These are phyloP conservation scores for Tychaedon coryphoeus DNA, from an alignment of 2,113 vertebrate species.

Conservation along the genomic window DNA sequence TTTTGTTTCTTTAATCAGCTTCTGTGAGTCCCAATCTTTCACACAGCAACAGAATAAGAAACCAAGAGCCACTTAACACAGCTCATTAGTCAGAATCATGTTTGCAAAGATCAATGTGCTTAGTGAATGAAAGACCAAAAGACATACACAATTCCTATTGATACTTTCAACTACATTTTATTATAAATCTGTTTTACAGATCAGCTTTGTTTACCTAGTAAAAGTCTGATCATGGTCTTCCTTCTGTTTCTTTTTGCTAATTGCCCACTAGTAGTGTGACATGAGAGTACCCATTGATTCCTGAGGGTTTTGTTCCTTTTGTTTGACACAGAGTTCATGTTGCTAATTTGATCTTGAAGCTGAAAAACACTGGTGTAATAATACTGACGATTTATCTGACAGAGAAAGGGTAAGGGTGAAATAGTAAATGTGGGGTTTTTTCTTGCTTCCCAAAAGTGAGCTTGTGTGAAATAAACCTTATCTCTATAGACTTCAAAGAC, in stretches of 20 bases:
- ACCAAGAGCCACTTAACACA: neutral
- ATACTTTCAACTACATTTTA: neutral
- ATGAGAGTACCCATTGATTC: neutral
- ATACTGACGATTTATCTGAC: neutral
- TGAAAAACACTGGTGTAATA: neutral
- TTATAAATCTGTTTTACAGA: neutral
- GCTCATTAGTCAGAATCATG: constrained; percentile 17
- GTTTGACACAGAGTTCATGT: neutral
- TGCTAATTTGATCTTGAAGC: neutral
- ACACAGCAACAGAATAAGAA: neutral
- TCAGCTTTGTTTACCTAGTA: neutral
- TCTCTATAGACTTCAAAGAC: neutral
- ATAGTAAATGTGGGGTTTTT: neutral
- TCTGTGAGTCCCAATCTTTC: neutral
- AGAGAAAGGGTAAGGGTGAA: neutral
- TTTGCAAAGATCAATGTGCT: neutral
- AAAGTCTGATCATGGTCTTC: neutral
- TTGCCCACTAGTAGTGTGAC: neutral
- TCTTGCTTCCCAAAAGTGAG: neutral
- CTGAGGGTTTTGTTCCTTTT: neutral
- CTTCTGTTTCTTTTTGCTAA: neutral
- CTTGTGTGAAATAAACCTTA: neutral
- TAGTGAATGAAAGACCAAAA: constrained; percentile 6
- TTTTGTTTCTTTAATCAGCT: neutral
- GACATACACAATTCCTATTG: neutral